Conservation (phyloP, 2,113 vertebrate species). For the Hyla sarda region DNA sequence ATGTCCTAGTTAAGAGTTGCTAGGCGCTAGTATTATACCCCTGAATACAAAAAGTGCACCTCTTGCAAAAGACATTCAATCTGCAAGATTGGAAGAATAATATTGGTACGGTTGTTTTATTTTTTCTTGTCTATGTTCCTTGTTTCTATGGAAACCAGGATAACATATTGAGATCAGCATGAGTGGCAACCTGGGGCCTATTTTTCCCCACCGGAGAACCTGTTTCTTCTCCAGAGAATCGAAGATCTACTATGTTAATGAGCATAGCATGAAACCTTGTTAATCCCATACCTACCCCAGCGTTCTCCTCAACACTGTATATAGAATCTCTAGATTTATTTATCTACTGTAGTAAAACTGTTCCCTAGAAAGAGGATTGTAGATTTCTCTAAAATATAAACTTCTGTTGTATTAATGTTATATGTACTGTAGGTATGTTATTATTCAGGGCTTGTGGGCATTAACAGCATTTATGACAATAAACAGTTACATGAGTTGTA, state of each 20-base stretch:
- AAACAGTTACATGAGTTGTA: neutral
- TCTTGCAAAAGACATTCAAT: no score
- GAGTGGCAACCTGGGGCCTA: neutral
- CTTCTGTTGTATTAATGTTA: neutral
- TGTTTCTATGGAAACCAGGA: conserved; percentile 4
- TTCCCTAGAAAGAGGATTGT: neutral
- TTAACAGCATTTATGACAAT: neutral
- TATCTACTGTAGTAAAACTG: neutral
- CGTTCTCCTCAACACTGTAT: neutral
- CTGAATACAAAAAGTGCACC: no score
- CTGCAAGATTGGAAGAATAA: no score
- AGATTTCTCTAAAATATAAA: neutral
- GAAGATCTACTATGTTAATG: neutral
- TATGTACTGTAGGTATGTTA: neutral
- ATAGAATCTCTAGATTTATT: no score
- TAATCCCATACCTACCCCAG: neutral
- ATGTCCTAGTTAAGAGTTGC: no score
- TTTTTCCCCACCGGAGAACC: neutral
- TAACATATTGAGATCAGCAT: neutral
- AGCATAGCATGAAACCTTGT: neutral
- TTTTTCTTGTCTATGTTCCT: neutral
- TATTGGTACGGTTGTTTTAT: neutral
- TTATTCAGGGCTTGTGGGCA: neutral
- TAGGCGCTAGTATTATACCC: no score
- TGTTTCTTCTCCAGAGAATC: neutral